phyloP scores from a whole-genome alignment of 2,113 vertebrate genomes.

The Melanerpes formicivorus region DNA sequence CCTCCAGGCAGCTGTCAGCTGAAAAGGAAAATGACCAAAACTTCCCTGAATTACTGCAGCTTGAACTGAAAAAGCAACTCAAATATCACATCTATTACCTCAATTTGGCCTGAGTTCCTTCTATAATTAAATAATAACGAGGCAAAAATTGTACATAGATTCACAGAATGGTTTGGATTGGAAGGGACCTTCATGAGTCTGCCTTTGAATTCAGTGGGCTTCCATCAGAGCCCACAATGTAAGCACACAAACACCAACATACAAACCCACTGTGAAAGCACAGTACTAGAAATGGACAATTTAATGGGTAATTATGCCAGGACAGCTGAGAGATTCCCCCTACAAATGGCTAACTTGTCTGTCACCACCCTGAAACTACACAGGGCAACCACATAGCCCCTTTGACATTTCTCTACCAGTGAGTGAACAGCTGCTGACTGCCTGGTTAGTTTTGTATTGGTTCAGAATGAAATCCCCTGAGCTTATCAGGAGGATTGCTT shows the following conservation, averaged over 20 bases:
- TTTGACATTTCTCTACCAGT: not conserved
- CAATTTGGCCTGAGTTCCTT: not conserved
- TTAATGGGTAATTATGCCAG: not conserved
- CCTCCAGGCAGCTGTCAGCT: not conserved
- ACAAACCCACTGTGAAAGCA: not conserved
- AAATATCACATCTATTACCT: not conserved
- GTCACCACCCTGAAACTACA: not conserved
- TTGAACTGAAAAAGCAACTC: not conserved
- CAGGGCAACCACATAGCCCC: fast-evolving
- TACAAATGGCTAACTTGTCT: not conserved
- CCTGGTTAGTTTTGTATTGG: not conserved
- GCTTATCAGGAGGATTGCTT: not conserved
- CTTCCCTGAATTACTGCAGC: not conserved
- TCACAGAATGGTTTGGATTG: too few relatives aligned
- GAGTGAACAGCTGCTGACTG: not conserved
- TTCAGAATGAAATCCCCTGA: not conserved
- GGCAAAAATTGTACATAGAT: not conserved
- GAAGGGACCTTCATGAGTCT: not conserved
- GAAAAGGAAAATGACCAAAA: not conserved
- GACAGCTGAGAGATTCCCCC: not conserved
- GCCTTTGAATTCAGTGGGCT: not conserved
- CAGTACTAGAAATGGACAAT: not conserved
- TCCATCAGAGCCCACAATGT: not conserved
- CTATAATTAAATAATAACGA: not conserved
- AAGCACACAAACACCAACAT: not conserved